These are phyloP conservation scores for Rhea americana DNA, from an alignment of 2,113 vertebrate genomes.

Conservation along the genomic window DNA sequence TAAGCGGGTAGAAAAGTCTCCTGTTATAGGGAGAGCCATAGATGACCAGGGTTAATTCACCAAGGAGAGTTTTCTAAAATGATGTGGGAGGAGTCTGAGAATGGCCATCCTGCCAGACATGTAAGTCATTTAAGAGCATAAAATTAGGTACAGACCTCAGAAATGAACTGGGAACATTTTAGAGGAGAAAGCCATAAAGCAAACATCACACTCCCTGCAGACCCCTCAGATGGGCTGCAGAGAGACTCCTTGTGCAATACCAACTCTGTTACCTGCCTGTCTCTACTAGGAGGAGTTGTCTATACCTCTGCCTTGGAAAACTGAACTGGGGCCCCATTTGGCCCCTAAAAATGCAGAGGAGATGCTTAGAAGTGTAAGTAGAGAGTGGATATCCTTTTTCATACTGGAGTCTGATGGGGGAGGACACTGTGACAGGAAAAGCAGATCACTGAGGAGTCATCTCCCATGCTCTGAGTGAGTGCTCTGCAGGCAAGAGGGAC, in stretches of 20 bases:
- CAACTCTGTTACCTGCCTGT: neutral
- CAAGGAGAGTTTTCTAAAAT: neutral
- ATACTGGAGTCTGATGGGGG: too few relatives aligned
- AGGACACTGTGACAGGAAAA: too few relatives aligned
- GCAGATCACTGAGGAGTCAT: too few relatives aligned
- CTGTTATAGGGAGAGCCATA: neutral
- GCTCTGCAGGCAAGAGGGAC: too few relatives aligned
- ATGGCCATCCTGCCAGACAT: neutral
- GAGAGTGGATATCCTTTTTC: too few relatives aligned
- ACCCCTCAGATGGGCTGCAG: neutral
- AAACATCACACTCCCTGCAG: neutral
- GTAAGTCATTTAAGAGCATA: neutral
- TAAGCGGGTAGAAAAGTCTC: neutral
- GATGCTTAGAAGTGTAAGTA: neutral
- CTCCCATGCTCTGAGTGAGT: too few relatives aligned
- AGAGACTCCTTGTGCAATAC: neutral
- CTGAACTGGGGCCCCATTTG: too few relatives aligned
- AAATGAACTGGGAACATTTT: neutral
- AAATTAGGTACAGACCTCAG: neutral
- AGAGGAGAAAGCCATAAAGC: neutral
- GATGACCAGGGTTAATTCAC: neutral
- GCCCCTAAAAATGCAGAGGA: neutral
- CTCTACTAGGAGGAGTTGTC: neutral
- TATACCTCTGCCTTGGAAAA: too few relatives aligned
- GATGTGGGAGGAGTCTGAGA: neutral